Base-by-base conservation (phyloP, 2,888 invertebrate genomes). In the Parnassius smintheus region DNA sequence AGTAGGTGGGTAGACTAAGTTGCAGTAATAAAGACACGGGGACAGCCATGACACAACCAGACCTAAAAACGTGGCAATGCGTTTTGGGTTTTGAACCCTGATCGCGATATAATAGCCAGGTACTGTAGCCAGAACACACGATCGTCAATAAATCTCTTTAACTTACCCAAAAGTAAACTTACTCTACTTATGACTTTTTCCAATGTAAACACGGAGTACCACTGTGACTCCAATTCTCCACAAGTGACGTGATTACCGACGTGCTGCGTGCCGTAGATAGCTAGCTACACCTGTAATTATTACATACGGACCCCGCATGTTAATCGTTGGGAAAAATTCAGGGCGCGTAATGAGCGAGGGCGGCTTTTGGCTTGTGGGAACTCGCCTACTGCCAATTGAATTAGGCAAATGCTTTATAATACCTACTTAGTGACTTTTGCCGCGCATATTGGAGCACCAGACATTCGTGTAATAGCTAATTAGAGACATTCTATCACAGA, bases 391-490 rank as follows among this genome's bases (percentile, higher is more conserved):
- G 91, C 89, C 88, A 90, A 91, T 91, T 89, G 88, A 84, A 86
- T 86, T 86, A 86, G 88, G 89, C 86, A 87, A 88, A 85, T 88
- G 82, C 86, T 87, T 85, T 85, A 87, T 91, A 88, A 88, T 78
- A 81, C 77, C 77, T 66, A 70, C 67, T 67, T 64, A 69, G 70
- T 77, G 75, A 82, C 80, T 85, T 80, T 73, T 74, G 78, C 73
- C 68, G 75, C 72, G 75, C 77, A 82, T 80, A 81, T 79, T 76
- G 69, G 72, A 75, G 73, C 69, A 74, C 67, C 68, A 69, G 77
- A 70, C 76, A 59, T 64, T 65, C 60, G 64, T 64, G 65, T 63
- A 41, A 51, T 45, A 60, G 18, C 58, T 68, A 68, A 62, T 67
- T 62, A 66, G 45, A 61, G 52, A 12, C 25, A 46, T 51, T 65